Conservation (phyloP, 2,113 vertebrate species). For the Manacus vitellinus region DNA sequence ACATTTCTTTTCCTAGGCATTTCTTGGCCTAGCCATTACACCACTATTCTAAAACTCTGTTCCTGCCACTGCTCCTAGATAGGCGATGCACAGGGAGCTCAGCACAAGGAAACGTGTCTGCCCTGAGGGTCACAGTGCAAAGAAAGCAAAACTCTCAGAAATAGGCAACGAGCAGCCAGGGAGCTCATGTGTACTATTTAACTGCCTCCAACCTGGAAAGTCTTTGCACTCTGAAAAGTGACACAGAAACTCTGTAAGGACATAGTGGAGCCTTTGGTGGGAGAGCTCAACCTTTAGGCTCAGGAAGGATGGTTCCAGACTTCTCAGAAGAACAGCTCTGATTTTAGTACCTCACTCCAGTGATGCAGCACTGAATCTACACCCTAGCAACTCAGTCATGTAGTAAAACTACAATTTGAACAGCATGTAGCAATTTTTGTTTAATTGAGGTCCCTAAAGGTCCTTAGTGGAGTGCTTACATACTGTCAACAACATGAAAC, state of each 20-base stretch:
- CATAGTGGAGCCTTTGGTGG: accelerated
- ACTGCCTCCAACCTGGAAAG: not conserved
- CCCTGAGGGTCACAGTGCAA: accelerated
- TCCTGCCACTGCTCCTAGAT: not conserved
- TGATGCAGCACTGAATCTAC: not conserved
- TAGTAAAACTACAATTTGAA: not conserved
- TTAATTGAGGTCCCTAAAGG: not conserved
- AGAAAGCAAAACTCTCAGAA: not conserved
- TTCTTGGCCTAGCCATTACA: not conserved
- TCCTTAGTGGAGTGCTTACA: not conserved
- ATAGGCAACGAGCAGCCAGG: not conserved
- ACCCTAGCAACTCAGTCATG: not conserved
- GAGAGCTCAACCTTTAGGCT: not conserved
- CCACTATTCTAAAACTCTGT: accelerated
- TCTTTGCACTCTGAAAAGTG: not conserved
- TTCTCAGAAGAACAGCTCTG: not conserved
- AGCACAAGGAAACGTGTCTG: accelerated
- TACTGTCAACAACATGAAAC: not conserved
- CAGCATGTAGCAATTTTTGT: not conserved
- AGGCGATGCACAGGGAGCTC: not conserved
- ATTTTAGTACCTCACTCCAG: not conserved
- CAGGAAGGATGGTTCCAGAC: not conserved
- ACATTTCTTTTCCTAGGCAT: not conserved
- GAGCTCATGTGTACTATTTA: accelerated
- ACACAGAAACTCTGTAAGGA: not conserved